Evolutionary conservation across 2,113 vertebrate genomes (phyloP), one percentile per base, ranked within the genome.

Genomic region (Saiga tatarica): DNA sequence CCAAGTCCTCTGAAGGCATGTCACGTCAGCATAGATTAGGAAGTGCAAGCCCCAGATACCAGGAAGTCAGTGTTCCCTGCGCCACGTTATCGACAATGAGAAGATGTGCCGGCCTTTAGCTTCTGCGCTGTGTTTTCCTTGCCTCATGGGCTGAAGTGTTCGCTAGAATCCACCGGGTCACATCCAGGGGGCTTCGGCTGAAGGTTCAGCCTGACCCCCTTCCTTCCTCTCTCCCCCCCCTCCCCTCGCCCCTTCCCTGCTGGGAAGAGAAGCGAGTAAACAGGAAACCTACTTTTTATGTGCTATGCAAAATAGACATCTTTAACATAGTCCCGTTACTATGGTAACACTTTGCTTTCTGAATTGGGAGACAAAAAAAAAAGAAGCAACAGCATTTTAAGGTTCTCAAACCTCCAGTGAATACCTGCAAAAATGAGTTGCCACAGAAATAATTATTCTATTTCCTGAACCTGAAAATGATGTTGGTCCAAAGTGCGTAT

Each of bases 281-380:
- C 97, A 98, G 91, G 96, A 97, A 83, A 79, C 98, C 98, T 98
- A 98, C 98, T 98, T 99, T 99, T 98, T 98, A 98, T 98, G 99
- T 99, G 98, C 99, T 99, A 99, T 99, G 99, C 99, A 99, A 99
- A 98, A 99, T 97, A 99, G 99, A 99, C 98, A 98, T 99, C 99
- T 99, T 98, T 98, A 99, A 99, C 99, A 98, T 98, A 98, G 99
- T 99, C 98, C 98, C 95, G 99, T 99, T 99, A 98, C 99, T 99
- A 99, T 99, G 99, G 99, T 99, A 99, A 99, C 99, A 98, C 98
- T 99, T 99, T 98, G 98, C 99, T 99, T 99, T 99, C 98, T 99
- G 99, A 99, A 99, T 98, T 98, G 99, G 98, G 98, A 98, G 97
- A 81, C 47, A 95, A 98, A 98, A 67, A 67, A 98, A 98, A 99